Evolutionary conservation across 2,113 vertebrate genomes (phyloP).

Genomic region (Hippoglossus stenolepis): DNA sequence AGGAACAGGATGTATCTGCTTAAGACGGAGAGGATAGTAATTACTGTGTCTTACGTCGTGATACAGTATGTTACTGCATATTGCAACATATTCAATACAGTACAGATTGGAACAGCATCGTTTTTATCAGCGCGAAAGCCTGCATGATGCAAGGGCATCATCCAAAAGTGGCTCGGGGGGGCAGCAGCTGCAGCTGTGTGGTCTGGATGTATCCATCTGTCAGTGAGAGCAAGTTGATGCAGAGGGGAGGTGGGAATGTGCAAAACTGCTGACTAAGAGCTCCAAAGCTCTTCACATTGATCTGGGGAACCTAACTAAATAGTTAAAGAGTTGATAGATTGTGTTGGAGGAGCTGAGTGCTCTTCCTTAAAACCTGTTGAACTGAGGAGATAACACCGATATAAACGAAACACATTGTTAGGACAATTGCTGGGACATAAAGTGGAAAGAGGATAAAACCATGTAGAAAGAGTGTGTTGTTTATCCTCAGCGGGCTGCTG

Average conservation of each 20-base stretch:
- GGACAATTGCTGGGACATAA: constrained; percentile 34
- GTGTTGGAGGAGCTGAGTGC: constrained; percentile 35
- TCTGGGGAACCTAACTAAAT: constrained; percentile 36
- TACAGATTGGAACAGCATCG: no score
- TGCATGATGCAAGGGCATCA: constrained; percentile 6
- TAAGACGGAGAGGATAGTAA: not conserved
- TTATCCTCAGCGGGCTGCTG: constrained; percentile 21
- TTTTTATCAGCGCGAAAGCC: constrained; percentile 6
- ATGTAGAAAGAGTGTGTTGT: not conserved
- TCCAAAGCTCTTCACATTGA: constrained; percentile 21
- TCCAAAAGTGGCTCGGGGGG: not conserved
- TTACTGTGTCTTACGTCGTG: not conserved
- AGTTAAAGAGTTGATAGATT: constrained; percentile 29
- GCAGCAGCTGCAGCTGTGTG: constrained; percentile 8
- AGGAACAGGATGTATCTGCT: not conserved
- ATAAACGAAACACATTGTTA: constrained; percentile 49
- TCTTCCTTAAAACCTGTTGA: constrained; percentile 23
- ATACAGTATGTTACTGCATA: not conserved
- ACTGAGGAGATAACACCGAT: constrained; percentile 30
- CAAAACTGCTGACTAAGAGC: constrained; percentile 29
- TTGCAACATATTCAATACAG: not conserved
- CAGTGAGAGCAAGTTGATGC: constrained; percentile 10
- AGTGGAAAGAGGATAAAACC: constrained; percentile 22
- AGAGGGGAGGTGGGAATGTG: not conserved
- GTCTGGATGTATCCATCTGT: constrained; percentile 13